A percentile compares a stretch with the other conserved stretches of the same genome.
These are phyloP conservation scores for Rhinopomastus cyanomelas DNA, from an alignment of 2,113 vertebrate genomes.

Conservation along the genomic window DNA sequence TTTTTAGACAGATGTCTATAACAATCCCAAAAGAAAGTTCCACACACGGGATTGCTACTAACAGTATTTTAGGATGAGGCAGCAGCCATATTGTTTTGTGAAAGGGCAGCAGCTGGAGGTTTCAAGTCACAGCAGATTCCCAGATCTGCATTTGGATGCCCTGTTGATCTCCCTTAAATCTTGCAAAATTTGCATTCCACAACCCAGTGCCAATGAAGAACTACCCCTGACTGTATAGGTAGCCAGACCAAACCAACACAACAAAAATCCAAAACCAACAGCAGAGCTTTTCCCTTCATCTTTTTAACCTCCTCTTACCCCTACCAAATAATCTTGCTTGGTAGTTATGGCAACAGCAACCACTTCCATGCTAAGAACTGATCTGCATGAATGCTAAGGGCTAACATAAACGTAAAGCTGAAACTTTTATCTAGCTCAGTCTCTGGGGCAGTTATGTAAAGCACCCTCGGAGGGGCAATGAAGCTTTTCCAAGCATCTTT, in stretches of 20 bases:
- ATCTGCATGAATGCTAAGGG: not conserved
- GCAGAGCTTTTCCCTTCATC: not conserved
- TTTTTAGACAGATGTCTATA: not conserved
- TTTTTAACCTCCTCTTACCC: not conserved
- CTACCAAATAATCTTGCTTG: not conserved
- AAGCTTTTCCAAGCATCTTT: not conserved
- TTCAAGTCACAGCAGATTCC: not conserved
- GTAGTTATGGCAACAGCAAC: not conserved
- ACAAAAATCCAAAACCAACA: not conserved
- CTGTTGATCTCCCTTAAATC: not conserved
- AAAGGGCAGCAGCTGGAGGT: not conserved
- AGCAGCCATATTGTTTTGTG: not conserved
- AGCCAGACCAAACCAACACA: no score
- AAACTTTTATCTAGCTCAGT: not conserved
- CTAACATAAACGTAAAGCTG: not conserved
- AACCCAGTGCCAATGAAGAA: not conserved
- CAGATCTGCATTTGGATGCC: not conserved
- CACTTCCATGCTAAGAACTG: not conserved
- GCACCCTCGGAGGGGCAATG: not conserved
- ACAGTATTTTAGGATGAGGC: not conserved
- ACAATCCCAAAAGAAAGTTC: not conserved
- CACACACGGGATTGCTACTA: not conserved
- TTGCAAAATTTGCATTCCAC: not conserved
- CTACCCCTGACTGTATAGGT: not conserved
- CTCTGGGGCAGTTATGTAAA: not conserved